Conservation (phyloP, 2,113 vertebrate genomes). For the Diadophis punctatus region DNA sequence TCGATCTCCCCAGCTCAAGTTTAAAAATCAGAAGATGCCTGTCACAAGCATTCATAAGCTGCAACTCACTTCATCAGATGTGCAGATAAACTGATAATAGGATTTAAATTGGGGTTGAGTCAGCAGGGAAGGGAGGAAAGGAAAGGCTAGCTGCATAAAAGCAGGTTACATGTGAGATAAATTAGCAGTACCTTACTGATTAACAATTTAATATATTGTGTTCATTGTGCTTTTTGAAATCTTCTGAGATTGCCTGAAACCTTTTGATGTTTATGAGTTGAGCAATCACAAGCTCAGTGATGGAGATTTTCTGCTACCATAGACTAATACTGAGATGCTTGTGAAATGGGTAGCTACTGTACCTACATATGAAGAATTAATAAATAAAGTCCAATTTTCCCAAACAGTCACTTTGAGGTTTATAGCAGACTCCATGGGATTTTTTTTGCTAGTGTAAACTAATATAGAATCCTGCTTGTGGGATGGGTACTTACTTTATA, state of each 20-base stretch:
- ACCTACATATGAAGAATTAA: not conserved
- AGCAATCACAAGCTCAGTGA: not conserved
- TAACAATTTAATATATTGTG: not conserved
- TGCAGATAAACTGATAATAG: not conserved
- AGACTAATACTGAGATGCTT: not conserved
- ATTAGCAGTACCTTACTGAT: not conserved
- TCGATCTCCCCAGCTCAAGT: not conserved
- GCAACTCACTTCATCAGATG: not conserved
- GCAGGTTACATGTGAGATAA: not conserved
- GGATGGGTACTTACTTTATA: not conserved
- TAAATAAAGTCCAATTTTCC: not conserved
- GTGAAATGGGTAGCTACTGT: not conserved
- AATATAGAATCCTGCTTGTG: not conserved
- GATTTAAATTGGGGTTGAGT: not conserved
- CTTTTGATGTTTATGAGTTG: not conserved
- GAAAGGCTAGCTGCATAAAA: not conserved
- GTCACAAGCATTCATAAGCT: not conserved
- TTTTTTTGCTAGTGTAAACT: not conserved
- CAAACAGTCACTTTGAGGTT: not conserved
- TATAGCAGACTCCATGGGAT: not conserved
- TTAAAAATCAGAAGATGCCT: not conserved
- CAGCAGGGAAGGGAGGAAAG: not conserved
- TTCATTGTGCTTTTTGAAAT: not conserved
- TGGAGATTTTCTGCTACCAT: not conserved
- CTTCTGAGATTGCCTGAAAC: not conserved